phyloP scores from a whole-genome alignment of 2,113 vertebrate genomes.

The Solenodon paradoxus region DNA sequence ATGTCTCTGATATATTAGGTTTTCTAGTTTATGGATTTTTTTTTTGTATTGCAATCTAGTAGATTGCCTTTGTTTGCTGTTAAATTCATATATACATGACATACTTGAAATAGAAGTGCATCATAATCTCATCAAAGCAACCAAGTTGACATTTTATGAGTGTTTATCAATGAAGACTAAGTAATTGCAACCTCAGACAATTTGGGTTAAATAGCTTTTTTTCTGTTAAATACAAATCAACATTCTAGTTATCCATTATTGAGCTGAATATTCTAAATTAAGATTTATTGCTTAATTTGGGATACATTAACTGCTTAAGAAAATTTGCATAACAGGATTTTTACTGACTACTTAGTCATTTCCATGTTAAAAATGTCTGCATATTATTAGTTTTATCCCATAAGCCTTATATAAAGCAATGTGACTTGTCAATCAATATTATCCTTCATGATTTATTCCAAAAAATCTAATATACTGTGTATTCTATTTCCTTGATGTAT shows the following conservation, averaged over 20 bases:
- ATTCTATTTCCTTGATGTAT: slow-evolving; percentile 8
- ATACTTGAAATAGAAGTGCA: slow-evolving; percentile 48
- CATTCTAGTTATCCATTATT: slow-evolving; percentile 45
- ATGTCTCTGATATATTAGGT: background rate
- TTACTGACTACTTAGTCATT: slow-evolving; percentile 46
- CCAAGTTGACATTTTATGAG: slow-evolving; percentile 48
- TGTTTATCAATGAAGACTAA: background rate
- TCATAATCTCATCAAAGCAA: slow-evolving; percentile 57
- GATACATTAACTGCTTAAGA: slow-evolving; percentile 20
- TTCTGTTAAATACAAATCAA: slow-evolving; percentile 67
- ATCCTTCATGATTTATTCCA: background rate
- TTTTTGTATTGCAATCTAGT: slow-evolving; percentile 30
- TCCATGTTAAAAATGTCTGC: slow-evolving; percentile 39
- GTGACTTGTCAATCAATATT: slow-evolving; percentile 32
- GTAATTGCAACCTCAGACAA: slow-evolving; percentile 51
- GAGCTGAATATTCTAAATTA: slow-evolving; percentile 61
- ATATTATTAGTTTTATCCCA: slow-evolving; percentile 22
- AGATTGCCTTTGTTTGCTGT: background rate
- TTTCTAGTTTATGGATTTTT: background rate
- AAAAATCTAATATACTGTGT: background rate
- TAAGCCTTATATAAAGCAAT: slow-evolving; percentile 34
- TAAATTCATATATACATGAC: background rate
- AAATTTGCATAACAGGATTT: slow-evolving; percentile 38
- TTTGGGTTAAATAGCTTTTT: slow-evolving; percentile 48
- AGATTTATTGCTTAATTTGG: slow-evolving; percentile 55